Conservation (phyloP, 2,888 invertebrate genomes). For the Alcis repandata region DNA sequence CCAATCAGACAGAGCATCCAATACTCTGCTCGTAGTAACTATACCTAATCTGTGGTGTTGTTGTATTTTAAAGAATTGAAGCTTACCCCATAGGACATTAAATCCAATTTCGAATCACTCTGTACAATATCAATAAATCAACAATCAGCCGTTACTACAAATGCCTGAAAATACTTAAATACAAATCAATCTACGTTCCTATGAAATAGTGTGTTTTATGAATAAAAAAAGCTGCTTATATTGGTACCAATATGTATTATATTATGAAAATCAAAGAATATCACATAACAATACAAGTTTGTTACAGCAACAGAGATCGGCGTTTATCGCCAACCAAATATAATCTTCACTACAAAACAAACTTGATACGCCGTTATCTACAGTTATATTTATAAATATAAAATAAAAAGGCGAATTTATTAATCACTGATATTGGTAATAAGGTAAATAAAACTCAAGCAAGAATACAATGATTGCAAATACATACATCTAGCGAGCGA, state of each 20-base stretch:
- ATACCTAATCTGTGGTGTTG: too few species aligned
- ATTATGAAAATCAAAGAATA: constrained; percentile 62
- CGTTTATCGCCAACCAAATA: constrained; percentile 65
- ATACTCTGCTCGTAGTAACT: too few species aligned
- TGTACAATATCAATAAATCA: too few species aligned
- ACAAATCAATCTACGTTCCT: background rate
- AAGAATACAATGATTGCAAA: constrained; percentile 65
- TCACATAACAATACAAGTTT: constrained; percentile 74
- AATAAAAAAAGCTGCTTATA: constrained; percentile 46
- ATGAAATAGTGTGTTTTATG: background rate
- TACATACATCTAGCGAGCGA: constrained; percentile 31
- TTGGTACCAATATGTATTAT: constrained; percentile 74
- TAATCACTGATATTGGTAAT: constrained; percentile 53
- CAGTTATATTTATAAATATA: constrained; percentile 48
- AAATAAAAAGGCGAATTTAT: constrained; percentile 59
- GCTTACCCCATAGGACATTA: too few species aligned
- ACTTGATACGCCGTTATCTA: constrained; percentile 64
- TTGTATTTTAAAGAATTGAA: too few species aligned
- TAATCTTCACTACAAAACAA: constrained; percentile 69
- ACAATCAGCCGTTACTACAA: too few species aligned
- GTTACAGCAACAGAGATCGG: constrained; percentile 66
- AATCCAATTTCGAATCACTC: too few species aligned
- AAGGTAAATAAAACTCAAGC: constrained; percentile 60
- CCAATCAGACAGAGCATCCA: too few species aligned
- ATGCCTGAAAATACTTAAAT: too few species aligned